Percentiles rank a stretch among this genome's conserved stretches.
Evolutionary conservation across 2,797 vertebrate genomes (phyloP).

Genomic region (Phaenicophaeus curvirostris): DNA sequence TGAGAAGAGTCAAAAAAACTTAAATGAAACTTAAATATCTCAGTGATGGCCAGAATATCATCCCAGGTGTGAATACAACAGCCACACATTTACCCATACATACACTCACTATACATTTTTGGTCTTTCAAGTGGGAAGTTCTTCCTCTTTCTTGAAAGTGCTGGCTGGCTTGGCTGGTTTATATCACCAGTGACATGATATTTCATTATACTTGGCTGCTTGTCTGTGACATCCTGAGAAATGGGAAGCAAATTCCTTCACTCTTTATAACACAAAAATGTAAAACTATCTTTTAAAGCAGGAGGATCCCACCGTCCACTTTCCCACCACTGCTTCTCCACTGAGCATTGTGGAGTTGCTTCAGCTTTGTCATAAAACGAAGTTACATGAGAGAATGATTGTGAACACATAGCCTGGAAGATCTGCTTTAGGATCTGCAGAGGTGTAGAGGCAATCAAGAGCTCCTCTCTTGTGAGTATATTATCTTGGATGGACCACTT

Average conservation of each 20-base stretch:
- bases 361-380: background rate
- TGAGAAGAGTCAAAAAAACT: background rate
- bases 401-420: background rate
- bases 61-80: background rate
- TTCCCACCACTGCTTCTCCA: background rate
- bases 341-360: background rate
- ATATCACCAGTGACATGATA: background rate
- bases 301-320: background rate
- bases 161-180: background rate
- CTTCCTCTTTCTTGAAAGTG: background rate
- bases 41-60: background rate
- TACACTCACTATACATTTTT: background rate
- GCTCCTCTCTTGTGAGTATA: background rate
- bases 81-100: fast-evolving
- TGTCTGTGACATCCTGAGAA: background rate
- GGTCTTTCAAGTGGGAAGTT: background rate
- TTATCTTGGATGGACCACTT: background rate
- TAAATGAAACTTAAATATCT: background rate
- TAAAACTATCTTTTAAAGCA: background rate
- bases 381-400: background rate
- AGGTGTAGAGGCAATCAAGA: background rate
- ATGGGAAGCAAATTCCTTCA: background rate
- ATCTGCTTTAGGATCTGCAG: background rate
- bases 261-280: background rate
- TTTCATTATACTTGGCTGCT: background rate